Percentiles rank a stretch among this genome's conserved stretches.
Conservation (phyloP, 2,113 vertebrate species). For the Dryoscopus gambensis region DNA sequence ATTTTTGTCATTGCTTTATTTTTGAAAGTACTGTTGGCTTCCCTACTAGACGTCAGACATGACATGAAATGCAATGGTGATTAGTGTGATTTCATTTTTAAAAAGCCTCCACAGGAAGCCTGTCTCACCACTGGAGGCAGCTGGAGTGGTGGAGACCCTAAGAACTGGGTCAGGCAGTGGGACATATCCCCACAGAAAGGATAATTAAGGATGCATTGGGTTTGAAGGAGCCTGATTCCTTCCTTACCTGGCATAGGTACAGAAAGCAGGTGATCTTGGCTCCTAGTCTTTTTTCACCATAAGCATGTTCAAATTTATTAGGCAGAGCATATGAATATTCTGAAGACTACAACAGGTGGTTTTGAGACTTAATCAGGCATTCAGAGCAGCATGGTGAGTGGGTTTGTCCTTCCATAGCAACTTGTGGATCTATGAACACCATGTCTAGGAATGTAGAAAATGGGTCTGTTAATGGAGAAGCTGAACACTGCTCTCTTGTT, state of each 20-base stretch:
- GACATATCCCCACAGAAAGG: neutral
- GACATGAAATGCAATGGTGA: neutral
- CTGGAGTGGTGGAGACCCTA: neutral
- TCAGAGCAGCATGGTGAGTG: neutral
- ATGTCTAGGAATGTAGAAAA: neutral
- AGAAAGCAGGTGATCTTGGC: neutral
- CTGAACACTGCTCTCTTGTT: neutral
- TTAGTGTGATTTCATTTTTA: neutral
- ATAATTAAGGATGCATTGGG: neutral
- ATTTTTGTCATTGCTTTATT: neutral
- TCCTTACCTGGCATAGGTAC: neutral
- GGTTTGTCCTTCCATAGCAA: neutral
- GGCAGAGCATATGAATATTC: neutral
- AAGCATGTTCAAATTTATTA: neutral
- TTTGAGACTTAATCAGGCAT: neutral
- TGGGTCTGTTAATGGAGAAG: neutral
- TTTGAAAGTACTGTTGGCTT: neutral
- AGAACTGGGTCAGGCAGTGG: neutral
- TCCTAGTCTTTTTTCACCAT: neutral
- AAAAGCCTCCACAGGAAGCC: neutral
- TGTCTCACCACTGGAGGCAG: neutral
- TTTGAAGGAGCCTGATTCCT: neutral
- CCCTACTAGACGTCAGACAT: neutral
- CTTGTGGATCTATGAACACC: neutral
- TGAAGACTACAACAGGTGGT: neutral